A percentile compares a stretch with the other conserved stretches of the same genome.
Evolutionary conservation across 2,888 invertebrate species (phyloP).

Genomic region (Caenorhabditis japonica): DNA sequence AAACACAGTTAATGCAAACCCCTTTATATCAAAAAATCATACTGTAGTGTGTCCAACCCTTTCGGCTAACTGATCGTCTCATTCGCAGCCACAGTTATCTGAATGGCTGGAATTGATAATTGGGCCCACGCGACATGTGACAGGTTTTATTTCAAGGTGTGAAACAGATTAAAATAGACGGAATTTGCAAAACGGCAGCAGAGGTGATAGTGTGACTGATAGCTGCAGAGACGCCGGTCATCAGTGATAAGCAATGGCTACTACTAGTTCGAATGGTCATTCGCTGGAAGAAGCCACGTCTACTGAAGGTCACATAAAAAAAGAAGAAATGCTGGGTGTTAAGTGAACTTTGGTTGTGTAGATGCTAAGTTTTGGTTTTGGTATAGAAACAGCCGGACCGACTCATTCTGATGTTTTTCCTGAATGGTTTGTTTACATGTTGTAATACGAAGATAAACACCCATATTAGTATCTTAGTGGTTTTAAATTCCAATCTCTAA

Average conservation of each 20-base stretch:
- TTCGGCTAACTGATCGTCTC: no score
- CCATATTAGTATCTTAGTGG: constrained; percentile 5
- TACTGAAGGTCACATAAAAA: constrained; percentile 46
- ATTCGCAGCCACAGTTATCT: constrained; percentile 16
- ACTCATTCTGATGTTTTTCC: no score
- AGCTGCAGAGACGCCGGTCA: constrained; percentile 34
- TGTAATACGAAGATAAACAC: no score
- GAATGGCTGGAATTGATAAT: constrained; percentile 13
- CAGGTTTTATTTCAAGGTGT: constrained; percentile 53
- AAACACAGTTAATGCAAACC: neutral
- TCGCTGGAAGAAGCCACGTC: constrained; percentile 39
- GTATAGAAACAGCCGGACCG: no score
- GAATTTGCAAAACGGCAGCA: constrained; percentile 39
- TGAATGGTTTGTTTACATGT: no score
- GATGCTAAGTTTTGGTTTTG: neutral
- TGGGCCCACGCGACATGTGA: constrained; percentile 35
- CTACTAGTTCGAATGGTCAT: constrained; percentile 50
- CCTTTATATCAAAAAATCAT: no score
- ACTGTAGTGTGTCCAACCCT: no score
- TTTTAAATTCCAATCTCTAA: constrained; percentile 21
- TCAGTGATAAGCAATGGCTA: constrained; percentile 46
- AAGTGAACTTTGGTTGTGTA: constrained; percentile 30
- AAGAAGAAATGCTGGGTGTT: constrained; percentile 12
- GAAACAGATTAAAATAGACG: constrained; percentile 46
- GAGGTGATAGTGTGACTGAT: constrained; percentile 10